Base-by-base conservation (phyloP, 2,888 invertebrate species). In the Phengaris arion region DNA sequence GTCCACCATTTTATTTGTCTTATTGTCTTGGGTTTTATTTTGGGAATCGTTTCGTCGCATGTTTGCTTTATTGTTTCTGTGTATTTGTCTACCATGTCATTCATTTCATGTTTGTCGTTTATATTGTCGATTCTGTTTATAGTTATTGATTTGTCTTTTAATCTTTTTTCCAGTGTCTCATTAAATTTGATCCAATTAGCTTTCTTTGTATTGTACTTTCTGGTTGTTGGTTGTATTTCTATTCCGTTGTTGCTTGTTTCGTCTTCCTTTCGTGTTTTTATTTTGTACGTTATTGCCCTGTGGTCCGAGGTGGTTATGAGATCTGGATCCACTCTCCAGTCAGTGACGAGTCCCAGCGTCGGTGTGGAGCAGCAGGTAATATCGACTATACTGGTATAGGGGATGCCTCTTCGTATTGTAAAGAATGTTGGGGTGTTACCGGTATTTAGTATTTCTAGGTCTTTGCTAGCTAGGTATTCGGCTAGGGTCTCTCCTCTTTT, bases 1-100 rank as follows among this genome's bases (percentile, higher is more conserved):
- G 68, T 74, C 77, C 77, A 77, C 77, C 79, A 77, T 22, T 59
- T 59, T 59, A 59, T 59, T 9, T 22, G n/a, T 10, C 22, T 59
- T 13, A 68, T 73, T 35, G 2, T 55, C 2, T 12, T 73, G 4
- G 5, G 13, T 45, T 54, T 8, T 13, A 22, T 7, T 35, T 54
- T 57, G 1, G 73, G 45, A 51, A 70, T 70, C 8, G 70, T 45
- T 45, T 55, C 9, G 7, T 59, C 46, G 12, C 59, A 15, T 45
- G 59, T 9, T n/a, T 59, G 6, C 10, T 5, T 46, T 8, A 74
- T n/a, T 22, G 45, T n/a, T 2, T 57, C 9, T 15, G 46, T 46
- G 1, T 74, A 59, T 59, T 8, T 74, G 2, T 74, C 57, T 10
- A 59, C 9, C 15, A 57, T 2, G 7, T 9, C 13, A 6, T 74